Evolutionary conservation across 1,140 invertebrate genomes (phyloP).

Genomic region (Micrasema minimum): DNA sequence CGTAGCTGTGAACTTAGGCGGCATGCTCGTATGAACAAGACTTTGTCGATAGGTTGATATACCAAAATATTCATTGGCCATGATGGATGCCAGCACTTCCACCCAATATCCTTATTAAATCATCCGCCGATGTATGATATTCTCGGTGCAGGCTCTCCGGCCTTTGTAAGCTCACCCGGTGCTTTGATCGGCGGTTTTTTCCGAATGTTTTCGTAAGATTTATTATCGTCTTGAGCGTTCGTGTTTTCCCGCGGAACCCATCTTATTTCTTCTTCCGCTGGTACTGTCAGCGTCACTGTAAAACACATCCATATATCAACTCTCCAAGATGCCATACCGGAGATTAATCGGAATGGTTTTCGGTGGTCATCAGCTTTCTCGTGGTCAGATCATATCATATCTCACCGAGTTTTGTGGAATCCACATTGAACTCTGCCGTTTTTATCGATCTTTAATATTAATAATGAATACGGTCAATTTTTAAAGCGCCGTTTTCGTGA

Average conservation of each 20-base stretch:
- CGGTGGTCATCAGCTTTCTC: background rate
- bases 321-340: slow-evolving; percentile 7
- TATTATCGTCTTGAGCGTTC: slow-evolving; percentile 12
- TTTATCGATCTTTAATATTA: too few species aligned
- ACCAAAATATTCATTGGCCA: slow-evolving; percentile 7
- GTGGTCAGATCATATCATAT: too few species aligned
- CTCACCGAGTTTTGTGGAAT: too few species aligned
- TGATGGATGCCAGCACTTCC: slow-evolving; percentile 21
- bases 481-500: too few species aligned
- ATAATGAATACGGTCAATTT: too few species aligned
- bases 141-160: slow-evolving; percentile 5
- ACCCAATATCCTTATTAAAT: slow-evolving; percentile 35
- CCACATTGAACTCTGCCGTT: too few species aligned
- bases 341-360: slow-evolving; percentile 9
- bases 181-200: slow-evolving; percentile 29
- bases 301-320: slow-evolving; percentile 15
- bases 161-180: slow-evolving; percentile 8
- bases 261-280: slow-evolving; percentile 31
- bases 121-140: slow-evolving; percentile 24
- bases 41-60: too few species aligned
- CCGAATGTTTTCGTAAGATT: slow-evolving; percentile 19
- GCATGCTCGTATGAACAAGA: too few species aligned
- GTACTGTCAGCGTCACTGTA: background rate
- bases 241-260: slow-evolving; percentile 16
- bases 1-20: too few species aligned